These are phyloP conservation scores for Epistrophella euchroma DNA, from an alignment of 2,888 invertebrate species.

Conservation along the genomic window DNA sequence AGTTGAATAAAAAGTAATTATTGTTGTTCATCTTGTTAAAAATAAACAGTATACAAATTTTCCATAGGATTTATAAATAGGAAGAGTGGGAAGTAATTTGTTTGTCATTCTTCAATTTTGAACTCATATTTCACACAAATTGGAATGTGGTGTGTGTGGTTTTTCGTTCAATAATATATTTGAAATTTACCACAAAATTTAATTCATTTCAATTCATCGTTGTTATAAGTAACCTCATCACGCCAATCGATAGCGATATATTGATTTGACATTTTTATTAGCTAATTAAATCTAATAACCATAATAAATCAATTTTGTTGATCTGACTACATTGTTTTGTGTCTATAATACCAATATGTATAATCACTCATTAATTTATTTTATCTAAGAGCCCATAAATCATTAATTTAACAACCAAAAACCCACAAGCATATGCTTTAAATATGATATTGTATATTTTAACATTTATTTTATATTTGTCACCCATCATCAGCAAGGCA, in stretches of 20 bases:
- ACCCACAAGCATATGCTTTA: not conserved
- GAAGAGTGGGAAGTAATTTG: too few relatives aligned
- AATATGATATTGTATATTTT: not conserved
- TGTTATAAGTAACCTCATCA: too few relatives aligned
- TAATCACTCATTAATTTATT: not conserved
- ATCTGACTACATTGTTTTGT: not conserved
- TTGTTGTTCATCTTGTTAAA: not conserved
- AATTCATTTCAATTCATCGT: not conserved
- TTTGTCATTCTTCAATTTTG: too few relatives aligned
- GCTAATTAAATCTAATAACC: conserved; percentile 3
- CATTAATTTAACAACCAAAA: not conserved
- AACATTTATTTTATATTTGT: not conserved
- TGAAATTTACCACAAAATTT: not conserved
- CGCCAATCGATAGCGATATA: not conserved
- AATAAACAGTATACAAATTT: not conserved
- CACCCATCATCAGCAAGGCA: not conserved
- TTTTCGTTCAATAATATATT: not conserved
- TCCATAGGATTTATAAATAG: not conserved
- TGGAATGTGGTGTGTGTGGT: too few relatives aligned
- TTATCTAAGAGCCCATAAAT: not conserved
- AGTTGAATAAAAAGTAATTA: not conserved
- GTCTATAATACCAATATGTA: not conserved
- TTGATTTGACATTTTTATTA: conserved; percentile 3
- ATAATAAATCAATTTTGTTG: not conserved
- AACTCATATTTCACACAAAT: too few relatives aligned